Base-by-base conservation (phyloP, 2,888 invertebrate genomes). In the Syrphus vitripennis region DNA sequence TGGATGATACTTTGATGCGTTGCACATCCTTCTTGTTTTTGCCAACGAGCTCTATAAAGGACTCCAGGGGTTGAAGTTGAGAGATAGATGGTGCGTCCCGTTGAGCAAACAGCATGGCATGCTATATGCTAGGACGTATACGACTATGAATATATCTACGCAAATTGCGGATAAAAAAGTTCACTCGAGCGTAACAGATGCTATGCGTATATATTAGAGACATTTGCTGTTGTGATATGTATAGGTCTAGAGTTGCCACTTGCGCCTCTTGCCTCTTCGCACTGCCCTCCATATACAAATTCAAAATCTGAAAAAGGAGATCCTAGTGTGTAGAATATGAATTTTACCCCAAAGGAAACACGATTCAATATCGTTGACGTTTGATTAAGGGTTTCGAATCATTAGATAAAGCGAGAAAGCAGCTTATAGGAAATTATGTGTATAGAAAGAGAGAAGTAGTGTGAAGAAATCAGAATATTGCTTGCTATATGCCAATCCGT, bases 331-430 rank as follows among this genome's bases (percentile, higher is more conserved):
- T 10, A 71, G 48, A 70, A 77, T 70, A 82, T 77, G 78, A 67
- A 61, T 69, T 71, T 19, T 40, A 14, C 29, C 34, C 80, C 57
- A 69, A 72, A 61, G 59, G 76, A 81, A 84, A 81, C 72, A 63
- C 72, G 71, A 84, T 81, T 84, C 81, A 81, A 81, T 81, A 77
- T 81, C 81, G 77, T 84, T 84, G 84, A 72, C 76, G 84, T 80
- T 84, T 84, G 84, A 84, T 84, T 80, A 84, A 84, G 84, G 76
- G 71, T 42, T 24, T 40, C 81, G 29, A 78, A 78, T 71, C 77
- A 77, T 70, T 69, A 29, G 55, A 34, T 48, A 40, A 76, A 40
- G 21, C 53, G 26, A 74, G 55, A 50, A 45, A 55, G 50, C 24
- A n/a, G n/a, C n/a, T n/a, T n/a, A 5, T 24, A 34, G 53, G 21